Base-by-base conservation (phyloP, 2,888 invertebrate genomes). In the Drosophila paranaensis region DNA sequence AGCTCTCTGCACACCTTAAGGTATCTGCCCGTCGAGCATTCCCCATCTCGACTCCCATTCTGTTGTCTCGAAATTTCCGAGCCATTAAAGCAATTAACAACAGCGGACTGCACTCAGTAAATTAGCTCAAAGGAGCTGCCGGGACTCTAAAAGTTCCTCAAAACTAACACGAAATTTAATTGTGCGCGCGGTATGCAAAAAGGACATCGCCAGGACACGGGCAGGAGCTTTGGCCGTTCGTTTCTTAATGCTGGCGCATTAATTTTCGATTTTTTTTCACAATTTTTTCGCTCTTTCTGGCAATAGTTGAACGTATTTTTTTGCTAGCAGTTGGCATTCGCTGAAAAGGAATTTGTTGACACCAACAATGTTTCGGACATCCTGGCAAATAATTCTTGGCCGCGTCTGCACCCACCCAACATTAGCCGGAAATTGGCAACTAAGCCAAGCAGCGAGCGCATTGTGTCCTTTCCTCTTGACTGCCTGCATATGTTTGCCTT, bases 41-140 rank as follows among this genome's bases (percentile, higher is more conserved):
- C 0, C 13, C 0, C 11, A 10, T 3, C 25, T 20, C 3, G 1
- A 9, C 4, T 20, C 13, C 39, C 16, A 25, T 30, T 25, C 40
- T 25, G 27, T 35, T 43, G 63, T 10, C 27, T 43, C 53, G 50
- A 74, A 79, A 89, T 88, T 90, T 90, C 87, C 90, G 84, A 80
- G 74, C 90, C 91, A 91, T 91, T 91, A 87, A 91, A 90, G 87
- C 91, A 91, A 91, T 91, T 91, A 91, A 91, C 88, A 90, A 84
- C 74, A 78, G 60, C 48, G 75, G 64, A 75, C 63, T 72, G 74
- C 77, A 79, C 74, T 81, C 81, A 82, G 76, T 88, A 89, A 89
- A 89, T 89, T 89, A 89, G 89, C 86, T 60, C 48, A 48, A 62
- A 51, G 60, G 50, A 67, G 53, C 37, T 48, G 71, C 25, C 46